Evolutionary conservation across 1,140 invertebrate genomes (phyloP).

Genomic region (Drosophila pectinifera): DNA sequence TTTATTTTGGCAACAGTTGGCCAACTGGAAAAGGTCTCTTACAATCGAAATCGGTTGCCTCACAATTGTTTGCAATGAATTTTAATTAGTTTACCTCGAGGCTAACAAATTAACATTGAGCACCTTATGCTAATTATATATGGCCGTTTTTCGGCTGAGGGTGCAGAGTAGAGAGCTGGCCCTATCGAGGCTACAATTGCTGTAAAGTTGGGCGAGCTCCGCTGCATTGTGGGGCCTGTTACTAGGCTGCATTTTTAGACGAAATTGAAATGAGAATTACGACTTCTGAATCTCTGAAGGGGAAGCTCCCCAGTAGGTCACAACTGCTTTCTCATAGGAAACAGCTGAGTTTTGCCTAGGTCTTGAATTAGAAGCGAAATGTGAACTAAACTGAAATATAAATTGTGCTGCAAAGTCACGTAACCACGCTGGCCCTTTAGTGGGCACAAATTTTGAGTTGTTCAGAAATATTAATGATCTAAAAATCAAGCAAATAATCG

Average conservation of each 20-base stretch:
- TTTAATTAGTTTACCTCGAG: slow-evolving; percentile 70
- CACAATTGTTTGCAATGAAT: slow-evolving; percentile 73
- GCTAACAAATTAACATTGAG: slow-evolving; percentile 68
- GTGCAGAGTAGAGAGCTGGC: neutral
- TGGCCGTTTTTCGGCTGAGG: slow-evolving; percentile 11
- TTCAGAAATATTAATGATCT: no score
- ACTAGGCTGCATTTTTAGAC: neutral
- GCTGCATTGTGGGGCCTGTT: neutral
- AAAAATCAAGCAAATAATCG: no score
- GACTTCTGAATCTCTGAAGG: no score
- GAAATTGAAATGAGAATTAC: neutral
- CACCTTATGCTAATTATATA: slow-evolving; percentile 28
- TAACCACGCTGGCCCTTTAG: no score
- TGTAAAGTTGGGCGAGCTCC: neutral
- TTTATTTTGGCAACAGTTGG: slow-evolving; percentile 42
- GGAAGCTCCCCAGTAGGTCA: no score
- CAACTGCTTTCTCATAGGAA: neutral
- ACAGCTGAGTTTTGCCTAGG: no score
- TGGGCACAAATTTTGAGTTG: no score
- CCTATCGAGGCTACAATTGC: slow-evolving; percentile 15
- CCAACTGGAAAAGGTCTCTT: slow-evolving; percentile 56
- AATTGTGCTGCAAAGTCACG: no score
- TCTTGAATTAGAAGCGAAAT: no score
- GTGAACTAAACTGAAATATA: no score
- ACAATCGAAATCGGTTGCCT: slow-evolving; percentile 58